Conservation (phyloP, 2,113 vertebrate species). For the Scalopus aquaticus region DNA sequence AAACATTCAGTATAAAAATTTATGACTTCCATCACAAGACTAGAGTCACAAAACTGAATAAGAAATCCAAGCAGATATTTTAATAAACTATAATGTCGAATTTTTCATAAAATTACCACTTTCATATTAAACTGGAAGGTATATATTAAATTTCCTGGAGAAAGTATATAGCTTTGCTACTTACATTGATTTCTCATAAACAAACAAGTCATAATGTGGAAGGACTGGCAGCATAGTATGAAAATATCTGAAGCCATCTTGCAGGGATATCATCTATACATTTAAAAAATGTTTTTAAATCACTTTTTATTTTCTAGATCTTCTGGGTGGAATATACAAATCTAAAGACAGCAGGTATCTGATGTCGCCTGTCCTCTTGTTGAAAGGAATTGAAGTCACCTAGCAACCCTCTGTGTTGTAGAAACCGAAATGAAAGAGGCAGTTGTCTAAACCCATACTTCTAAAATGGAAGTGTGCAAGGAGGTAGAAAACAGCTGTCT, state of each 20-base stretch:
- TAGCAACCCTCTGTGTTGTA: constrained; percentile 46
- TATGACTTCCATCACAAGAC: background rate
- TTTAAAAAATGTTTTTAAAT: background rate
- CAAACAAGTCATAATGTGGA: background rate
- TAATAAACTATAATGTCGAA: background rate
- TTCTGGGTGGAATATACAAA: background rate
- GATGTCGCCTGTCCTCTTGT: constrained; percentile 17
- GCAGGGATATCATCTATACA: too few relatives aligned
- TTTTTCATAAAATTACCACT: constrained; percentile 15
- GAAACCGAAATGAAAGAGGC: constrained; percentile 40
- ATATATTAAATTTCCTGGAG: background rate
- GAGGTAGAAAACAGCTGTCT: background rate
- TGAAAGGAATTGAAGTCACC: constrained; percentile 49
- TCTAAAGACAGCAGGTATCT: background rate
- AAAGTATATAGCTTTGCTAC: background rate
- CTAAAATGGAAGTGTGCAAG: background rate
- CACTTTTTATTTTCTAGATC: background rate
- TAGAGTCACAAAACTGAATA: background rate
- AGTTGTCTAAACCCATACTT: background rate
- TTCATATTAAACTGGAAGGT: background rate
- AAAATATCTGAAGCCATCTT: background rate
- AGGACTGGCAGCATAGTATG: background rate
- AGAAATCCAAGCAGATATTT: constrained; percentile 1
- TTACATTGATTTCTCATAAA: background rate
- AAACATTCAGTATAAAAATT: background rate